These are phyloP conservation scores for Apteryx owenii DNA, from an alignment of 2,113 vertebrate species.

Conservation along the genomic window DNA sequence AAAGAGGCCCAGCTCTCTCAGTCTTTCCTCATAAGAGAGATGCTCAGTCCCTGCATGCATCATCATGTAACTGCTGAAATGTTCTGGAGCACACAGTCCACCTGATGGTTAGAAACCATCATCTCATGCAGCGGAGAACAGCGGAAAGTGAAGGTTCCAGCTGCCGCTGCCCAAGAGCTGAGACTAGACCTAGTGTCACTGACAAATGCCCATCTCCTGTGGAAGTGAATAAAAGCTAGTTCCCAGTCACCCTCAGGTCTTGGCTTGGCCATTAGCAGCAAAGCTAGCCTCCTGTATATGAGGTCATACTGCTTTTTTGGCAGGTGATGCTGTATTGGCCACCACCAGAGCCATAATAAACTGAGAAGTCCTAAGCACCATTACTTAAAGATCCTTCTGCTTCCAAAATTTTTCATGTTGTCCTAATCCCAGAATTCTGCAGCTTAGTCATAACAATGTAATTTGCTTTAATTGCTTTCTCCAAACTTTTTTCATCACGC, in stretches of 20 bases:
- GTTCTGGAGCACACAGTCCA: background rate
- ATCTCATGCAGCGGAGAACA: background rate
- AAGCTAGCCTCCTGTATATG: background rate
- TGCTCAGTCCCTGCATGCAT: too few relatives aligned
- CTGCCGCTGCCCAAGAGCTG: background rate
- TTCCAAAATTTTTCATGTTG: background rate
- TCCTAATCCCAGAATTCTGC: background rate
- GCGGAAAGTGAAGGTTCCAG: background rate
- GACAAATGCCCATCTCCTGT: background rate
- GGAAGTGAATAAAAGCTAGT: background rate
- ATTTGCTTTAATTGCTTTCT: background rate
- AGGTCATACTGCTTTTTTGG: background rate
- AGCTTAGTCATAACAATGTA: background rate
- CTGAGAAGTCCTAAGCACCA: background rate
- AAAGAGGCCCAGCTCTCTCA: too few relatives aligned
- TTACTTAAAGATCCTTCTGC: background rate
- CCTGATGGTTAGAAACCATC: accelerated
- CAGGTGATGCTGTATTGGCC: background rate
- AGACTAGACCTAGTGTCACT: background rate
- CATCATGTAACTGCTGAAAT: background rate
- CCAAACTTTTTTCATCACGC: background rate
- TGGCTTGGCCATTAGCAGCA: background rate
- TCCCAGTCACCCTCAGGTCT: background rate
- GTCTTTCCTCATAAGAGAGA: too few relatives aligned
- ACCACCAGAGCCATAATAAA: background rate